These are phyloP conservation scores for Drosophila jambulina DNA, from an alignment of 1,140 invertebrate species.

Conservation along the genomic window DNA sequence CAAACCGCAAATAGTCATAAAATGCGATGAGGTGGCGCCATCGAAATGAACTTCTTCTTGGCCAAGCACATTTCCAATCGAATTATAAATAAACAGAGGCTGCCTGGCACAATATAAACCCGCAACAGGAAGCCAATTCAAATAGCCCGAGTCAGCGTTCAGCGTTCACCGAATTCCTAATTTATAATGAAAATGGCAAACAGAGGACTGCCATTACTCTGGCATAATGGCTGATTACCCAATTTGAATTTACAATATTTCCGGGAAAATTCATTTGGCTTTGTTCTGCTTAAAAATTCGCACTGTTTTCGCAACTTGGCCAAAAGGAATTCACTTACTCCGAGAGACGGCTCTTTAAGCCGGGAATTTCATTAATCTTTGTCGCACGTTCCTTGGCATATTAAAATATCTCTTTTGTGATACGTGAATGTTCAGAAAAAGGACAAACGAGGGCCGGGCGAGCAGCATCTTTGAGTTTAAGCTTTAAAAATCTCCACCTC, in stretches of 20 bases:
- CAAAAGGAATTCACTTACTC: slow-evolving; percentile 14
- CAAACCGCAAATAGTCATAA: slow-evolving; percentile 48
- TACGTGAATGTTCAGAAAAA: slow-evolving; percentile 37
- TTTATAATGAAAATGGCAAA: slow-evolving; percentile 43
- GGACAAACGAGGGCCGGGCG: slow-evolving; percentile 16
- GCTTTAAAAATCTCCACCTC: slow-evolving; percentile 58
- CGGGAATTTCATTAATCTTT: slow-evolving; percentile 75
- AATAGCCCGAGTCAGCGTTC: slow-evolving; percentile 36
- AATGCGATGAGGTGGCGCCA: slow-evolving; percentile 38
- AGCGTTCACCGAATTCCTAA: slow-evolving; percentile 19
- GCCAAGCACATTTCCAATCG: slow-evolving; percentile 52
- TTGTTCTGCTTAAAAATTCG: slow-evolving; percentile 8
- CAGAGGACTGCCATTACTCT: slow-evolving; percentile 13
- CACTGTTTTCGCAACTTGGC: slow-evolving; percentile 8
- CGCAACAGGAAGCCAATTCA: slow-evolving; percentile 31
- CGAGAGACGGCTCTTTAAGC: slow-evolving; percentile 37
- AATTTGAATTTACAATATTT: slow-evolving; percentile 64
- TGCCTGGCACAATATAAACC: slow-evolving; percentile 7
- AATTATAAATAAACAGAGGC: slow-evolving; percentile 57
- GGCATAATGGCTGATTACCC: slow-evolving; percentile 45
- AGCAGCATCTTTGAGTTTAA: slow-evolving; percentile 63
- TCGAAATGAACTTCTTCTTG: slow-evolving; percentile 37
- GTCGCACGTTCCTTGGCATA: slow-evolving; percentile 43
- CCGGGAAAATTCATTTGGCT: slow-evolving; percentile 18
- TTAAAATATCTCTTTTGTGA: slow-evolving; percentile 59